A percentile compares a stretch with the other conserved stretches of the same genome.
These are phyloP conservation scores for Venturia canescens DNA, from an alignment of 1,140 invertebrate genomes.

Conservation along the genomic window DNA sequence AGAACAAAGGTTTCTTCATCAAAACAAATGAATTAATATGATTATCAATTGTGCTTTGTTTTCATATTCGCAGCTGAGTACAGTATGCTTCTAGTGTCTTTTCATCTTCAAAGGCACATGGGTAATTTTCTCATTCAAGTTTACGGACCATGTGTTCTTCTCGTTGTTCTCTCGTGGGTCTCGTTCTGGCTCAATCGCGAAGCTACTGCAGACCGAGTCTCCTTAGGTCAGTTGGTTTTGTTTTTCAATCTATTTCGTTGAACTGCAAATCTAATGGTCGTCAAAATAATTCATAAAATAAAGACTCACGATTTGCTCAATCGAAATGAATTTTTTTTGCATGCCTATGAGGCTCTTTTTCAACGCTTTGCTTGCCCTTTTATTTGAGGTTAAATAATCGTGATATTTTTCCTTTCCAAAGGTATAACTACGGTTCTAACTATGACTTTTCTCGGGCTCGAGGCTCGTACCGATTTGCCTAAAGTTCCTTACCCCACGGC, in stretches of 20 bases:
- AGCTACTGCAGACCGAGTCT: constrained; percentile 91
- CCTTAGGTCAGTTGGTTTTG: constrained; percentile 80
- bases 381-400: background rate
- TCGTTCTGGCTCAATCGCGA: constrained; percentile 94
- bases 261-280: no score
- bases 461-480: constrained; percentile 90
- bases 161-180: constrained; percentile 93
- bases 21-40: background rate
- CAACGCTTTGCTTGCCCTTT: no score
- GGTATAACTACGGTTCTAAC: constrained; percentile 92
- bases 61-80: constrained; percentile 80
- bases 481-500: constrained; percentile 93
- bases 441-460: constrained; percentile 92
- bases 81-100: constrained; percentile 88
- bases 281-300: no score
- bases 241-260: background rate
- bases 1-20: background rate
- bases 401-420: constrained; percentile 64
- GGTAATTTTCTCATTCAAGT: constrained; percentile 94
- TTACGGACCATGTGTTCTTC: constrained; percentile 90
- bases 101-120: constrained; percentile 90
- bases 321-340: no score
- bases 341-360: no score
- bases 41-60: background rate
- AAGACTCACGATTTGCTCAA: no score